phyloP scores from a whole-genome alignment of 2,797 vertebrate genomes.

The Scyliorhinus canicula region DNA sequence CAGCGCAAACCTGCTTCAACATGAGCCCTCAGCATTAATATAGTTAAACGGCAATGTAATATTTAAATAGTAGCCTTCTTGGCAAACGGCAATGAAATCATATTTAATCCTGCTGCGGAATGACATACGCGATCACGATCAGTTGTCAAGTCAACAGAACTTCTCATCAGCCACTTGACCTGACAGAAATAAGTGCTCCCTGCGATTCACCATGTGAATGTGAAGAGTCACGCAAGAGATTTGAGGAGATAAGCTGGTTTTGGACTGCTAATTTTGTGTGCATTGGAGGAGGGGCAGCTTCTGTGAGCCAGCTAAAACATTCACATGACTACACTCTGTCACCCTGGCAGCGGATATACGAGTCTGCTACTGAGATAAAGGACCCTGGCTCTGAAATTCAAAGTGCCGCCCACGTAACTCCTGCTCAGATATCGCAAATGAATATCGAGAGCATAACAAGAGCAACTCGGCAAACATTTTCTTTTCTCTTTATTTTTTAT shows the following conservation, averaged over 20 bases:
- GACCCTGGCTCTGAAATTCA: background rate
- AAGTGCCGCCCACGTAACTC: background rate
- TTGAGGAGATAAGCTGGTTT: background rate
- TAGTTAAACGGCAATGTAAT: background rate
- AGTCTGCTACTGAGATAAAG: background rate
- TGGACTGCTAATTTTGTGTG: background rate
- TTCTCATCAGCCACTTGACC: constrained; percentile 8
- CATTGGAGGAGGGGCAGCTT: background rate
- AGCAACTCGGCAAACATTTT: background rate
- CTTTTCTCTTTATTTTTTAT: no score
- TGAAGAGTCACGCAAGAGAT: background rate
- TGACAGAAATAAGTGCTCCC: background rate
- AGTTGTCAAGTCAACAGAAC: constrained; percentile 12
- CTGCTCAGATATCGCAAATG: background rate
- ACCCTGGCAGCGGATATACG: no score
- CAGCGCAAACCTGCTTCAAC: no score
- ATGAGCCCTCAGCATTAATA: background rate
- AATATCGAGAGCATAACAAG: background rate
- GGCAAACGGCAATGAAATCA: background rate
- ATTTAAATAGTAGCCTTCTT: background rate
- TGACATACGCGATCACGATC: background rate
- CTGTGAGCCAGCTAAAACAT: background rate
- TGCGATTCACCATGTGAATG: background rate
- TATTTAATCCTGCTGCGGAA: background rate
- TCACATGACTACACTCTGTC: background rate